Evolutionary conservation across 2,113 vertebrate species (phyloP).

Genomic region (Mustela nigripes): DNA sequence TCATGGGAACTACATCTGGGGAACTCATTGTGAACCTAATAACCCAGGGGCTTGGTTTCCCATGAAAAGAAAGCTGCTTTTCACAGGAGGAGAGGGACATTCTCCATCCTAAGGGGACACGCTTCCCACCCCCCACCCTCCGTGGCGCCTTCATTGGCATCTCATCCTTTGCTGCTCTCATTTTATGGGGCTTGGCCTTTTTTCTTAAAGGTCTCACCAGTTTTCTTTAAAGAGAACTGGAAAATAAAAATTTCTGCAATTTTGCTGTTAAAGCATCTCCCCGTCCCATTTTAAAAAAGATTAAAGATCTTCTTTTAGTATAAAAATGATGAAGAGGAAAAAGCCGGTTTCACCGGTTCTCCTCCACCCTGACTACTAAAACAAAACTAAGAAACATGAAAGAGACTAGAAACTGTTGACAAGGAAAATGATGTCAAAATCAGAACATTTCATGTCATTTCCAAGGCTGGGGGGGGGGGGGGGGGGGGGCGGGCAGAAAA

Average conservation of each 20-base stretch:
- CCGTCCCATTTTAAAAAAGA: neutral
- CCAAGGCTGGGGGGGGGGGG: too few species aligned
- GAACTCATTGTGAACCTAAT: constrained; percentile 78
- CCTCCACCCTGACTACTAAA: neutral
- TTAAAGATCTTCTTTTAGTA: neutral
- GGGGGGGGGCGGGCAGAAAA: neutral
- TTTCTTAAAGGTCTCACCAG: neutral
- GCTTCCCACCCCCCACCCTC: neutral
- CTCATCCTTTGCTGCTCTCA: neutral
- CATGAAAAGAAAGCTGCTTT: constrained; percentile 64
- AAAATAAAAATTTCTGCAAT: neutral
- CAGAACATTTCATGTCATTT: neutral
- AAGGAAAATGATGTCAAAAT: neutral
- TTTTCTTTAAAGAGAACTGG: neutral
- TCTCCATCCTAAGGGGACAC: constrained; percentile 75
- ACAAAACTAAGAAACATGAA: neutral
- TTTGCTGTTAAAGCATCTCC: neutral
- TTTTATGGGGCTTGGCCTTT: constrained; percentile 67
- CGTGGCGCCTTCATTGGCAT: neutral
- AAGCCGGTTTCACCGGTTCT: neutral
- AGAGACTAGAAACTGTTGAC: neutral
- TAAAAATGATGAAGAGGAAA: neutral
- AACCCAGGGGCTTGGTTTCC: constrained; percentile 42
- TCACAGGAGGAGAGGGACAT: constrained; percentile 39
- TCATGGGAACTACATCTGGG: constrained; percentile 83